Base-by-base conservation (phyloP, 2,113 vertebrate genomes). In the Ptyas mucosa region DNA sequence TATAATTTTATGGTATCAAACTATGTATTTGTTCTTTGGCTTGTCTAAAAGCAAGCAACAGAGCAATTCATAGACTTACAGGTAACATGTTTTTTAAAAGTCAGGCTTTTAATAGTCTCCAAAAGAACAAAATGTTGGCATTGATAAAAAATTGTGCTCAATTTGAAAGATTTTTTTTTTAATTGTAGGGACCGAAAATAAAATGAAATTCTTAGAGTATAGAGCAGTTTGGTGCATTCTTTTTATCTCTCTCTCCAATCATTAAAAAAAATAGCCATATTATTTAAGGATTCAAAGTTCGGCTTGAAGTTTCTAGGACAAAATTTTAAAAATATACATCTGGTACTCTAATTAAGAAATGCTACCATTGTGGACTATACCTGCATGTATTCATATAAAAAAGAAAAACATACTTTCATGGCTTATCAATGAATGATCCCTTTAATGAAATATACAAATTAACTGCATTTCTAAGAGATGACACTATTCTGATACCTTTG, bases 391-490 rank as follows among this genome's bases (percentile, higher is more conserved):
- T 89, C 58, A 52, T 86, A 90, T 90, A 93, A 85, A 86, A 93
- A 86, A 86, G 58, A 89, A 75, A 81, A 64, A 90, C 86, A 89
- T 90, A 61, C 58, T 75, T 75, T 89, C 53, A 57, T 49, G 52
- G 52, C 85, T 81, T 89, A 61, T 75, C 88, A 93, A 86, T 93
- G 90, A 93, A 93, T 93, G 54, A 93, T 86, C 88, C 88, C 29
- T 90, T 92, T 93, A 93, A 53, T 58, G 88, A 93, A 93, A 93
- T 89, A 89, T 90, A 93, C 75, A 90, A 89, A 90, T 52, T n/a
- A 90, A 93, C 85, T 53, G 54, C 54, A 61, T 86, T 90, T 90
- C 75, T 55, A 58, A 57, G 54, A 92, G 34, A 86, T 8, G 54
- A 69, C 2, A 23, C 69, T 86, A 90, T 39, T 89, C 69, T 55